Base-by-base conservation (phyloP, 1,140 invertebrate species). In the Caenorhabditis elegans region DNA sequence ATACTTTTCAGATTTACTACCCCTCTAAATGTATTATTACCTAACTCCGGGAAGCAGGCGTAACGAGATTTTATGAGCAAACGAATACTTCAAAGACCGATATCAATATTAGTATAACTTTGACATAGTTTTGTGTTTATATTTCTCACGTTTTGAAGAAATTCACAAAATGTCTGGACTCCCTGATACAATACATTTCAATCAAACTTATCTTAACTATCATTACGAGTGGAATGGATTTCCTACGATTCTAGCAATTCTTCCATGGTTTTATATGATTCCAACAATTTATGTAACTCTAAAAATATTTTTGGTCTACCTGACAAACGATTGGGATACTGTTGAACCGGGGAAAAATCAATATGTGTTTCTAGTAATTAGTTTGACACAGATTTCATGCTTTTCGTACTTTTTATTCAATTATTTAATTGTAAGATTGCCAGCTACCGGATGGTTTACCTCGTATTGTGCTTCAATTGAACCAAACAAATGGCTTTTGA, bases 111-210 rank as follows among this genome's bases (percentile, higher is more conserved):
- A 31, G n/a, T 34, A 13, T n/a, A 15, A 49, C 47, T n/a, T 19
- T 8, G 15, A n/a, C 15, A 60, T 34, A 17, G 3, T 60, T 10
- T 60, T 31, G 34, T 22, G 15, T 70, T 43, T 22, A 19, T 19
- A 39, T 70, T 24, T 70, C 4, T 39, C 43, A 17, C n/a, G 17
- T 39, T 19, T n/a, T 70, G 34, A 13, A 31, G n/a, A n/a, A n/a
- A n/a, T n/a, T n/a, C n/a, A n/a, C n/a, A n/a, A n/a, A n/a, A n/a
- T n/a, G n/a, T n/a, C n/a, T n/a, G 39, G 6, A 43, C 60, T 34
- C 19, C 60, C 60, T 19, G 60, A 70, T n/a, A 70, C 60, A 24
- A 70, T 70, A 22, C 60, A 70, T 70, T 70, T 70, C 60, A 70
- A 70, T 70, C 60, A 70, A 11, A 22, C 60, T 4, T 70, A 70